Conservation (phyloP, 2,888 invertebrate genomes). For the Eudasyphora cyanicolor region DNA sequence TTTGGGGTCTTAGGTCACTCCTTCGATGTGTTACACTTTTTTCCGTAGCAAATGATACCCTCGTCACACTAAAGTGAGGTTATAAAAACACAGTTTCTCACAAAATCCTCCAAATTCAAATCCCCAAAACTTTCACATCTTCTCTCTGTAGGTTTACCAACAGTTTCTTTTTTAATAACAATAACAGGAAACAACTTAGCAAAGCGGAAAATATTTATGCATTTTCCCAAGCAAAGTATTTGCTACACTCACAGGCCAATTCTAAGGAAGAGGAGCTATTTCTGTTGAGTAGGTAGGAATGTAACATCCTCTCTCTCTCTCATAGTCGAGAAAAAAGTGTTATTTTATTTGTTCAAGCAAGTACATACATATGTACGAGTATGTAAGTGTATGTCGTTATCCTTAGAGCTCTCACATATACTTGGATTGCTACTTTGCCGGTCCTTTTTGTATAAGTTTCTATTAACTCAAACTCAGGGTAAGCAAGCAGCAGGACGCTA, state of each 20-base stretch:
- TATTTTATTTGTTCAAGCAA: conserved; percentile 15
- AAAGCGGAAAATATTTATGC: conserved; percentile 49
- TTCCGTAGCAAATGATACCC: too few species aligned
- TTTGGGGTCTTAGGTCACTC: too few species aligned
- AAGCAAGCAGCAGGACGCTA: too few species aligned
- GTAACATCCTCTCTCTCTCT: too few species aligned
- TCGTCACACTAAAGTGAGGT: too few species aligned
- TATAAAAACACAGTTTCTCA: too few species aligned
- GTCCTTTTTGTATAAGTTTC: conserved; percentile 67
- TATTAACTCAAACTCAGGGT: conserved; percentile 23
- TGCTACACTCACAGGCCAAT: neutral
- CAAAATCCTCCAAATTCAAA: too few species aligned
- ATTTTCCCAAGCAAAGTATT: conserved; percentile 40
- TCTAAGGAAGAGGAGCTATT: neutral
- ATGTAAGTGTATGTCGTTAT: conserved; percentile 2
- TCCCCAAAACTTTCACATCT: neutral
- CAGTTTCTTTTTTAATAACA: conserved; percentile 2
- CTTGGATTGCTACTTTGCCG: conserved; percentile 69
- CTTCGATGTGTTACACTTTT: too few species aligned
- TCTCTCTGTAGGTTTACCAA: neutral
- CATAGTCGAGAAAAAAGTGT: conserved; percentile 13
- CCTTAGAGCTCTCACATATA: conserved; percentile 23
- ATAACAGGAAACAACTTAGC: conserved; percentile 51
- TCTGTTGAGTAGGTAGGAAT: neutral
- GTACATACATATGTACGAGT: neutral